Conservation (phyloP, 2,113 vertebrate genomes). For the Cynoglossus semilaevis region DNA sequence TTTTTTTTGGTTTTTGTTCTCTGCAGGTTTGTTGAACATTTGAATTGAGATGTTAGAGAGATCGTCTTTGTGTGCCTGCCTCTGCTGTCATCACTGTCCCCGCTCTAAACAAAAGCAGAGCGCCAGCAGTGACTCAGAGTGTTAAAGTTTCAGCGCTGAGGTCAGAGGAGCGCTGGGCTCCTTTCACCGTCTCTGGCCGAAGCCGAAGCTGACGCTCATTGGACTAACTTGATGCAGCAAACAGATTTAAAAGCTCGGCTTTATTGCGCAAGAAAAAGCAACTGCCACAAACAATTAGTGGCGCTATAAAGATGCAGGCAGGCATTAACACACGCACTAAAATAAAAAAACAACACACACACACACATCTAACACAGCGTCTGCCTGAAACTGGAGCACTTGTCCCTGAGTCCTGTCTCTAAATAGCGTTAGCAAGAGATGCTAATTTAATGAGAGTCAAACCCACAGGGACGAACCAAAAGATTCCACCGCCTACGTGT, state of each 20-base stretch:
- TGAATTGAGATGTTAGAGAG: not conserved
- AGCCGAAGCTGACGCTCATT: conserved; percentile 27
- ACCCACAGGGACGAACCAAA: conserved; percentile 27
- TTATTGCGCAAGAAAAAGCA: conserved; percentile 58
- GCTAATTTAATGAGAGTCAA: conserved; percentile 43
- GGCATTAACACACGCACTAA: not conserved
- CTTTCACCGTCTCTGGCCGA: conserved; percentile 33
- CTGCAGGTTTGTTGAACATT: not conserved
- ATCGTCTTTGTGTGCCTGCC: conserved; percentile 6
- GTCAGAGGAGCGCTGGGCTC: conserved; percentile 40
- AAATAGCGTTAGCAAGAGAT: conserved; percentile 47
- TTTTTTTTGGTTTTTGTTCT: not conserved
- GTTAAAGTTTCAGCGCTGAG: conserved; percentile 42
- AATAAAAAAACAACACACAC: not conserved
- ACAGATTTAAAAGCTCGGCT: conserved; percentile 60
- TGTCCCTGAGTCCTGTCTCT: conserved; percentile 37
- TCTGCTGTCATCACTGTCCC: conserved; percentile 6
- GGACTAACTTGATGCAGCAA: conserved; percentile 52
- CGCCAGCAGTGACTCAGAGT: conserved; percentile 28
- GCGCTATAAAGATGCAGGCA: conserved; percentile 47
- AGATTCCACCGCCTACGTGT: conserved; percentile 26
- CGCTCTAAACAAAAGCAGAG: conserved; percentile 34
- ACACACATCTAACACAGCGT: not conserved
- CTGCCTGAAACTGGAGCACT: conserved; percentile 45
- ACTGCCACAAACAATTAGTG: conserved; percentile 61